Conservation (phyloP, 2,797 vertebrate species). For the Myotis findleyi region DNA sequence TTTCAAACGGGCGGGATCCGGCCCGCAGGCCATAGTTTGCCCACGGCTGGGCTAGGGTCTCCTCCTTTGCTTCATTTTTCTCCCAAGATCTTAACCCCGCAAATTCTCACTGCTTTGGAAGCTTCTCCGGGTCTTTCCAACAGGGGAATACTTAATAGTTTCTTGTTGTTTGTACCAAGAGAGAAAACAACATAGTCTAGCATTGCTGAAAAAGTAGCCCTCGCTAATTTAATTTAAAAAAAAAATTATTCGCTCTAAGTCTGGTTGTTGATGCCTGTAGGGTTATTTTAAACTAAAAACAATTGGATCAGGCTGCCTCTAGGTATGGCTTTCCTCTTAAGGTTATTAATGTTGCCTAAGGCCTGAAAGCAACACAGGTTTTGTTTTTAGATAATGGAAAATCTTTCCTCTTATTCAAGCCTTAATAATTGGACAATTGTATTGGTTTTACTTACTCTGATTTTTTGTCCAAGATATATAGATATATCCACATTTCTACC, state of each 20-base stretch:
- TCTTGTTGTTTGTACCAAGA: neutral
- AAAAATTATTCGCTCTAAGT: neutral
- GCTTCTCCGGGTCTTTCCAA: neutral
- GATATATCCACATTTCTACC: neutral
- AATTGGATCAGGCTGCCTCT: neutral
- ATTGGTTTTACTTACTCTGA: neutral
- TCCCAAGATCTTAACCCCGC: neutral
- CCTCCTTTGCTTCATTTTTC: neutral
- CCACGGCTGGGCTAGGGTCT: neutral
- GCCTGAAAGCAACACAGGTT: neutral
- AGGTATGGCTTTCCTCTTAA: neutral
- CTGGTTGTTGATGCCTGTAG: neutral
- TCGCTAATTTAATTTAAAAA: neutral
- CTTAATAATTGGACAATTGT: neutral
- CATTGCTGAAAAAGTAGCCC: neutral
- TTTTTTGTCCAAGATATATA: neutral
- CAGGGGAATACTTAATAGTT: slow-evolving; percentile 8
- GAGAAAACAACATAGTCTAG: neutral
- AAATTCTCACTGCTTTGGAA: neutral
- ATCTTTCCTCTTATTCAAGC: neutral
- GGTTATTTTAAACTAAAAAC: neutral
- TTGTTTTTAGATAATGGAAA: neutral
- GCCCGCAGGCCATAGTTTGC: no score
- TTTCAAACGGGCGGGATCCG: no score
- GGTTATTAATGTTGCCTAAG: slow-evolving; percentile 53